Evolutionary conservation across 1,140 invertebrate genomes (phyloP).

Genomic region (Mizuhopecten yessoensis): DNA sequence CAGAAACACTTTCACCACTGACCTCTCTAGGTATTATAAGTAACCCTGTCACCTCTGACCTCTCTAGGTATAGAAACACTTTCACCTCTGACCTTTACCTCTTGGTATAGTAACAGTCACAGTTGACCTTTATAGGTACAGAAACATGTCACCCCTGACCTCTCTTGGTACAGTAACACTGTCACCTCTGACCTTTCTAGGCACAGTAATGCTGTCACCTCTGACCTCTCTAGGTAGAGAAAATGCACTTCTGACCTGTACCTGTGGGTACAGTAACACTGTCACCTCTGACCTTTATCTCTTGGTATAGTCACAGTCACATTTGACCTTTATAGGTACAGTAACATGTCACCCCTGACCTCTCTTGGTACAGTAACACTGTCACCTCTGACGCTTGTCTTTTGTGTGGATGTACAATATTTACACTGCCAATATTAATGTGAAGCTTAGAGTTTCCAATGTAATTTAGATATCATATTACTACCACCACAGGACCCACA

Average conservation of each 20-base stretch:
- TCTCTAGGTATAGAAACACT: neutral
- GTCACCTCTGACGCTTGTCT: neutral
- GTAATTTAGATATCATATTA: no score
- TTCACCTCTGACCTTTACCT: neutral
- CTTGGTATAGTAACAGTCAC: neutral
- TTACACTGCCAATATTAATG: no score
- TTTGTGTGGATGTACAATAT: no score
- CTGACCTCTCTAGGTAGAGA: neutral
- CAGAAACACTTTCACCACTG: neutral
- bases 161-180: neutral
- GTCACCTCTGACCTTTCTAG: neutral
- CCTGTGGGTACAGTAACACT: neutral
- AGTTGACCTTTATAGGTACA: neutral
- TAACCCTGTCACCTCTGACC: neutral
- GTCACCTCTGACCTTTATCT: neutral
- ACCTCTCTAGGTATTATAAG: neutral
- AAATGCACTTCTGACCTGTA: neutral
- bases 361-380: neutral
- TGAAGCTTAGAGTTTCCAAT: no score
- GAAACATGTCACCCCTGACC: neutral
- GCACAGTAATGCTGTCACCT: neutral
- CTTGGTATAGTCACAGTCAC: neutral
- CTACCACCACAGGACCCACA: no score
- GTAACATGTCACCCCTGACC: neutral
- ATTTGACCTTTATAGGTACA: neutral